These are phyloP conservation scores for Cephus rjabovi DNA, from an alignment of 2,888 invertebrate genomes.

Conservation along the genomic window DNA sequence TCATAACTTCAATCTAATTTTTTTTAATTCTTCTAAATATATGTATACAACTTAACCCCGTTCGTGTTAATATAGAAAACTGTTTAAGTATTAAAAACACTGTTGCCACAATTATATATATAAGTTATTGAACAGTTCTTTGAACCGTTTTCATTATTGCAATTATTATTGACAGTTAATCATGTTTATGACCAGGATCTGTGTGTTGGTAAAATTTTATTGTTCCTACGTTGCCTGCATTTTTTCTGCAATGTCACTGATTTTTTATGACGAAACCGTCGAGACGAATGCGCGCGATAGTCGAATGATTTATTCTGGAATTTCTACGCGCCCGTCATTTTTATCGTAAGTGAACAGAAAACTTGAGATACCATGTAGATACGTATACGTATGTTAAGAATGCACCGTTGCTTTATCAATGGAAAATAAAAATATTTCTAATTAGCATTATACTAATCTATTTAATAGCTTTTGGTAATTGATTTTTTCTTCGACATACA, in stretches of 20 bases:
- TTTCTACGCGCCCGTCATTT: not conserved
- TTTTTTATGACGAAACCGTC: not conserved
- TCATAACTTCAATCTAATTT: not conserved
- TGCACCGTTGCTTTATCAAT: not conserved
- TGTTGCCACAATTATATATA: not conserved
- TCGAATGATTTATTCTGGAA: not conserved
- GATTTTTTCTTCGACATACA: not conserved
- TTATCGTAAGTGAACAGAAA: not conserved
- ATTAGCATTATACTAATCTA: too few species aligned
- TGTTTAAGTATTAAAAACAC: too few species aligned
- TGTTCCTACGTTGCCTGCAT: not conserved
- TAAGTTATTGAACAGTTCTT: not conserved
- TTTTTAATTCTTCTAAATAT: too few species aligned
- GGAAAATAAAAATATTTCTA: too few species aligned
- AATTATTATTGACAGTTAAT: not conserved
- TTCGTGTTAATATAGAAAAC: too few species aligned
- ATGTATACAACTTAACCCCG: too few species aligned
- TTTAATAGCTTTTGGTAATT: too few species aligned
- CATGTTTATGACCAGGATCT: not conserved
- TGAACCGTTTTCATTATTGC: not conserved
- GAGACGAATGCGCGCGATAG: not conserved
- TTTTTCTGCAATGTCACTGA: not conserved
- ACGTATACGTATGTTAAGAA: not conserved
- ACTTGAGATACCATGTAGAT: too few species aligned
- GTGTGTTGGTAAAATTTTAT: not conserved